These are phyloP conservation scores for Nothoprocta perdicaria DNA, from an alignment of 2,113 vertebrate genomes.

Conservation along the genomic window DNA sequence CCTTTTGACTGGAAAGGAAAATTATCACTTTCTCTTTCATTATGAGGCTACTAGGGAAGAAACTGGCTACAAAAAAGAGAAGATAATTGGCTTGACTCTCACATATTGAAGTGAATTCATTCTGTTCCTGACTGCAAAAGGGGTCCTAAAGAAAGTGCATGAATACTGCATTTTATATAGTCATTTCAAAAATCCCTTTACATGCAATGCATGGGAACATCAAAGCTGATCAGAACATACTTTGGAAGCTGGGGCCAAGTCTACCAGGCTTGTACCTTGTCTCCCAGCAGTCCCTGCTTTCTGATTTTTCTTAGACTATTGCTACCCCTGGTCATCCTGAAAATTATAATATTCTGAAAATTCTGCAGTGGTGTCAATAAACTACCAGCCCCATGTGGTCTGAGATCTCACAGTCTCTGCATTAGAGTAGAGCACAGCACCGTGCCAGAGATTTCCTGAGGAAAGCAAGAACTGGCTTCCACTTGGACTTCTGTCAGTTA, in stretches of 20 bases:
- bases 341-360: background rate
- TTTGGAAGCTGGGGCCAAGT: background rate
- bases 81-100: background rate
- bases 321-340: background rate
- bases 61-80: fast-evolving
- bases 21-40: background rate
- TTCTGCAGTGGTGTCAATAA: background rate
- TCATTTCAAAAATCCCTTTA: background rate
- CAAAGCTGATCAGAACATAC: background rate
- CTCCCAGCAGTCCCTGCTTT: background rate
- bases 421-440: fast-evolving
- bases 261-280: background rate
- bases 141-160: background rate
- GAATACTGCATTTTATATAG: background rate
- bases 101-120: background rate
- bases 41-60: background rate
- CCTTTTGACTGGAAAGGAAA: background rate
- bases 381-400: background rate
- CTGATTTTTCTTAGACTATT: background rate
- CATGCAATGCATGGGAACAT: background rate
- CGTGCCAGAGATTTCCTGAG: background rate
- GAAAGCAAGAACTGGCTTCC: background rate
- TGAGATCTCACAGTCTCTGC: background rate
- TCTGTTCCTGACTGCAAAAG: background rate
- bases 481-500: fast-evolving